Evolutionary conservation across 1,140 invertebrate species (phyloP), one percentile per base, ranked within the genome.

Genomic region (Bombus vancouverensis): DNA sequence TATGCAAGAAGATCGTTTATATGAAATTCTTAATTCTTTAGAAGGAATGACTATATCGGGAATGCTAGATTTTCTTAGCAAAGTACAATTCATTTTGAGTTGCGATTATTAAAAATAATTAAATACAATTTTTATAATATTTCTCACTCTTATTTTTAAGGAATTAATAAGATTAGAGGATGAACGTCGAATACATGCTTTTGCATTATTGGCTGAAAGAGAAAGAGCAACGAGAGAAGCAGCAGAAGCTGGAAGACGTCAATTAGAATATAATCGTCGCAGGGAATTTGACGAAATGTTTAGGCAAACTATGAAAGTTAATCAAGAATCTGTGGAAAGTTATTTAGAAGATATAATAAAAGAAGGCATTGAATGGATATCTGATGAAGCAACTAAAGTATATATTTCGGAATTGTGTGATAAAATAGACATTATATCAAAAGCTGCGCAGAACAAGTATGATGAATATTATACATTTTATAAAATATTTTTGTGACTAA

Each of bases 241-340:
- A 0, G 96, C 96, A 65, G 97, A 98, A 94, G 97, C 96, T 68
- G 97, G 97, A 3, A 95, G 96, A 81, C 93, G 97, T 59, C 97
- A 98, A 93, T 94, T 96, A 66, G 97, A 98, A 91, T 95, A 97
- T 83, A 95, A 96, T 86, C 93, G 96, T 39, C 93, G 97, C 66
- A 93, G 96, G 80, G 97, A 97, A 93, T 96, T 97, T 75, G 97
- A 98, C 89, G 97, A 98, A 94, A 97, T 98, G 92, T 98, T 97
- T 91, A 97, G 96, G 92, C 96, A 97, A 95, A 96, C 96, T 57
- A 70, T 92, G 5, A 95, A 96, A 90, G 94, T 96, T 15, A 96
- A 97, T 90, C 96, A 96, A 94, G 95, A 95, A 37, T 96, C 94
- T 18, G 96, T 96, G 12, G 96, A 96, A 87, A 92, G 95, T 1